These are phyloP conservation scores for Torymus tubicola DNA, from an alignment of 2,888 invertebrate species.

Conservation along the genomic window DNA sequence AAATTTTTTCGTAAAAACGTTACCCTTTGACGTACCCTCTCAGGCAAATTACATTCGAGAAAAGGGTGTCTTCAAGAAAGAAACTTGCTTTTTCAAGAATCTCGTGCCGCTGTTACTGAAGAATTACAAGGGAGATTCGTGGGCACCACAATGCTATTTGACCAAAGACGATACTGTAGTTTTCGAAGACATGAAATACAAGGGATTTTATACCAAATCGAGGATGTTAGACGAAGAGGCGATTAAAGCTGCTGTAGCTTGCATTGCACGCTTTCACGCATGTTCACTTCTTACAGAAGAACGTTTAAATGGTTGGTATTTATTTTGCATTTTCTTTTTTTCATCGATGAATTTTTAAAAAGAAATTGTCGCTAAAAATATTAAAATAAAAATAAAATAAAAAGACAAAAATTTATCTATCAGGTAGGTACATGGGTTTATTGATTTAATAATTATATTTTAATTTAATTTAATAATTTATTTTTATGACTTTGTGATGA, in stretches of 20 bases:
- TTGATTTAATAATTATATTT: too few relatives aligned
- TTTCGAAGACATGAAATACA: slow-evolving; percentile 72
- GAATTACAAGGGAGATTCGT: slow-evolving; percentile 61
- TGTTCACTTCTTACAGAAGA: slow-evolving; percentile 68
- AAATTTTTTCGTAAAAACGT: slow-evolving; percentile 80
- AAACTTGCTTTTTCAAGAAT: slow-evolving; percentile 19
- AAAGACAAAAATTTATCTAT: too few relatives aligned
- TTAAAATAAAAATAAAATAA: too few relatives aligned
- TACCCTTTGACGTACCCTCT: slow-evolving; percentile 78
- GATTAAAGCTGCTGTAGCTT: slow-evolving; percentile 63
- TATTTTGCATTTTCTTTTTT: neutral
- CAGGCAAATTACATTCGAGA: slow-evolving; percentile 78
- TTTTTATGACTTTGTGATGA: too few relatives aligned
- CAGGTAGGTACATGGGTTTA: too few relatives aligned
- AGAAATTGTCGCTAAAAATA: too few relatives aligned
- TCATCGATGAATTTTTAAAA: too few relatives aligned
- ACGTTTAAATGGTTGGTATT: slow-evolving; percentile 58
- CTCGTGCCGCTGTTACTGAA: slow-evolving; percentile 27
- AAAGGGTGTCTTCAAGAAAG: slow-evolving; percentile 72
- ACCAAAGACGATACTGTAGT: slow-evolving; percentile 68
- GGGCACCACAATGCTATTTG: slow-evolving; percentile 71
- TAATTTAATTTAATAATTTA: too few relatives aligned
- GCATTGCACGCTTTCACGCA: slow-evolving; percentile 69
- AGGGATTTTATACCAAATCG: slow-evolving; percentile 66
- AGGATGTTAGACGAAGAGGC: slow-evolving; percentile 62